Conservation (phyloP, 2,113 vertebrate species). For the Ptilonorhynchus violaceus region DNA sequence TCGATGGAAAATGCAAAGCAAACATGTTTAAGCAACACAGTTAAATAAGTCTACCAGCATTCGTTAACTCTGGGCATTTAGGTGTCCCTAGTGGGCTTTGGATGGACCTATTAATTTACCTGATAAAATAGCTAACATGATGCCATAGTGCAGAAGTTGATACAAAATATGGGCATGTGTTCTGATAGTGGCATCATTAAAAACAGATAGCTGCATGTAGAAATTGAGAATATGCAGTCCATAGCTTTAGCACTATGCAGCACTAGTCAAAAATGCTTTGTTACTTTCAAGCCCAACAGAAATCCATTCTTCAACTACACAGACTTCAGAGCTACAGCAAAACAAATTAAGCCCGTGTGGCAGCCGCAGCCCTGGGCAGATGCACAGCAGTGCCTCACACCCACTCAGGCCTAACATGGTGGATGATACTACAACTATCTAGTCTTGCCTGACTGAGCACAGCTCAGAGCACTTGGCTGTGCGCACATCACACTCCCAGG, state of each 20-base stretch:
- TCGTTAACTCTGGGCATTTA: not conserved
- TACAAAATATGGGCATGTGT: not conserved
- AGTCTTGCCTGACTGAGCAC: not conserved
- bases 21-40: not conserved
- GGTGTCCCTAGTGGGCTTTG: not conserved
- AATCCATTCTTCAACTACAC: not conserved
- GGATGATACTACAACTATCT: not conserved
- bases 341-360: rapidly evolving
- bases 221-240: not conserved
- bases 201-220: not conserved
- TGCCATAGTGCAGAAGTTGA: not conserved
- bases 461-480: rapidly evolving
- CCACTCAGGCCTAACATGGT: rapidly evolving
- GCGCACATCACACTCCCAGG: not conserved
- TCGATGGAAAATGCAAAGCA: not conserved
- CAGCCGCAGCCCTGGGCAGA: not conserved
- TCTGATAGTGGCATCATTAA: not conserved
- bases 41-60: not conserved
- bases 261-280: not conserved
- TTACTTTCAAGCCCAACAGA: not conserved
- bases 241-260: not conserved
- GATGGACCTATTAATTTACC: not conserved
- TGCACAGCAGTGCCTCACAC: not conserved
- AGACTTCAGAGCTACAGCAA: not conserved
- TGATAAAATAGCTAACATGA: not conserved